Base-by-base conservation (phyloP, 1,140 invertebrate species). In the Platyura marginata region DNA sequence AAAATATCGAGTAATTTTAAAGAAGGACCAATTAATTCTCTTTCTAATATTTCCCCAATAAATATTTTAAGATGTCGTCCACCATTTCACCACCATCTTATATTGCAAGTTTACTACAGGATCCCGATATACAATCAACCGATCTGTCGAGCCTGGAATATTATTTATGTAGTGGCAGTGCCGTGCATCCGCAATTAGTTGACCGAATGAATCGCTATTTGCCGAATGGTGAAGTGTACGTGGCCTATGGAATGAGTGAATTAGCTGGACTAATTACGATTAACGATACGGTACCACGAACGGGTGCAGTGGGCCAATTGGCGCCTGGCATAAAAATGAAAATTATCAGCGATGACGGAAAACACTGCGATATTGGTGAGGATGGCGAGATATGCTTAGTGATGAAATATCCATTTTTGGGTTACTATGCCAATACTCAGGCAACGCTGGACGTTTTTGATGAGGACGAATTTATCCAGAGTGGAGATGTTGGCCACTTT, bases 401-500 rank as follows among this genome's bases (percentile, higher is more conserved):
- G 41, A 56, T 49, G 4, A 46, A 49, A 5, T 52, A 55, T 37
- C 41, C 48, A 2, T 61, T 59, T 57, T 55, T 57, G n/a, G 59
- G 59, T 25, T 61, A 61, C 32, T 61, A 55, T 22, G 58, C 53
- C 39, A 57, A 59, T 44, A 52, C 52, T 1, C 54, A 56, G 15
- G 54, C 54, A 23, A 55, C 58, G 8, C 59, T 54, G 42, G 49
- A 51, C 2, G 54, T 60, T 21, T 58, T 59, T 43, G 58, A 61
- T 47, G 55, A 53, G 15, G 58, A 64, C 39, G 76, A 77, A 11
- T 84, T 77, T 76, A 59, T 78, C 10, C 64, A 70, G 40, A 79
- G 77, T 22, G 79, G 77, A 21, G 79, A 81, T 54, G 59, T 79
- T 47, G 77, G 71, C 22, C 69, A 67, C 43, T 62, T 69, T 33